Evolutionary conservation across 2,888 invertebrate species (phyloP).

Genomic region (Aquatica leii): DNA sequence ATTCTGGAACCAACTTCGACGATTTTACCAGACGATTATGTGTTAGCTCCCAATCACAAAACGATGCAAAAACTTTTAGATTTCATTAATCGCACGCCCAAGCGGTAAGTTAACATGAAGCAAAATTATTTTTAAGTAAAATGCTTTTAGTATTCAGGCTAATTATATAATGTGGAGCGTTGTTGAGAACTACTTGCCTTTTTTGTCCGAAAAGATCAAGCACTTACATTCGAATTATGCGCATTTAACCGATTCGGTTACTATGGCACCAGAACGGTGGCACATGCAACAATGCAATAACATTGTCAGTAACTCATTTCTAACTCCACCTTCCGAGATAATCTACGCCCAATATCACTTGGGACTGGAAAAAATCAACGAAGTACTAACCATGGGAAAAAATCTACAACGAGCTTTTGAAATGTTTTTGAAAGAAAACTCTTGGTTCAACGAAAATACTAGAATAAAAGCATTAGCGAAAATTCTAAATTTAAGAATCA

Average conservation of each 20-base stretch:
- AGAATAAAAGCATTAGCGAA: not conserved
- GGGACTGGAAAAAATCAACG: not conserved
- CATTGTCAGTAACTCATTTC: not conserved
- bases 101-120: not conserved
- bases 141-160: slow-evolving; percentile 8
- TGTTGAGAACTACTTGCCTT: not conserved
- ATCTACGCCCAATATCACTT: not conserved
- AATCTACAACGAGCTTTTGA: not conserved
- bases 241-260: not conserved
- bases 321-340: slow-evolving; percentile 1
- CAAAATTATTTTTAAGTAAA: not conserved
- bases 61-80: not conserved
- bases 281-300: not conserved
- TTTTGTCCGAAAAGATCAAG: not conserved
- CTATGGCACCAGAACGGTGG: not conserved
- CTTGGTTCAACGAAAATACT: not conserved
- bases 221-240: not conserved
- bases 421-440: slow-evolving; percentile 7
- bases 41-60: not conserved
- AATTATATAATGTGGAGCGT: slow-evolving; percentile 8
- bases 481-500: too few relatives aligned
- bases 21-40: not conserved
- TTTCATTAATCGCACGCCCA: slow-evolving; percentile 1
- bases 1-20: not conserved
- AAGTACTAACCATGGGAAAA: not conserved